A percentile compares a stretch with the other conserved stretches of the same genome.
Evolutionary conservation across 1,140 invertebrate species (phyloP).

Genomic region (Rhynchophorus ferrugineus): DNA sequence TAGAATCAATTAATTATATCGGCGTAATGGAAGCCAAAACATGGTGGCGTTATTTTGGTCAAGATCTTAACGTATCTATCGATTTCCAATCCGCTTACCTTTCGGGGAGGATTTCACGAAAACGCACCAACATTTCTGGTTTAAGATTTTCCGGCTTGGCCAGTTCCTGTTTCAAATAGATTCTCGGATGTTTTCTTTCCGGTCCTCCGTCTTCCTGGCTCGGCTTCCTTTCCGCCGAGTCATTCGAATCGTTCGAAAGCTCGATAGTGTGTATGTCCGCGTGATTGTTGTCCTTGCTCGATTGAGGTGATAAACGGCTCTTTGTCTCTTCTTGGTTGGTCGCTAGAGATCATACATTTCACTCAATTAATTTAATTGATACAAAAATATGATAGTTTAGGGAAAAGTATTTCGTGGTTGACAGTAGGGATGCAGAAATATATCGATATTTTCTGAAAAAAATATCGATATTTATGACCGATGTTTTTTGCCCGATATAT

Average conservation of each 20-base stretch:
- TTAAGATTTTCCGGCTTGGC: conserved; percentile 46
- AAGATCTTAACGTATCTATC: too few relatives aligned
- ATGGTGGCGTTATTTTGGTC: too few relatives aligned
- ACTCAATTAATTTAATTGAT: too few relatives aligned
- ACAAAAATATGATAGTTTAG: too few relatives aligned
- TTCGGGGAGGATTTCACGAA: conserved; percentile 36
- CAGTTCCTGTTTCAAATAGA: conserved; percentile 49
- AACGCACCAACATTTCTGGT: conserved; percentile 45
- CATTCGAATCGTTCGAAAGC: conserved; percentile 38
- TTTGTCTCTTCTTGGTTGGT: conserved; percentile 21
- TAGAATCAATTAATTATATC: too few relatives aligned
- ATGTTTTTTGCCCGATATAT: too few relatives aligned
- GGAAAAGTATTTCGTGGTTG: too few relatives aligned
- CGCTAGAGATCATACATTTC: too few relatives aligned
- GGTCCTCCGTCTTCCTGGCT: conserved; percentile 23
- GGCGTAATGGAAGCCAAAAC: too few relatives aligned
- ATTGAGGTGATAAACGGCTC: conserved; percentile 21
- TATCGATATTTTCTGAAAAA: too few relatives aligned
- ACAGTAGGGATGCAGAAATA: too few relatives aligned
- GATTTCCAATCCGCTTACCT: conserved; percentile 11
- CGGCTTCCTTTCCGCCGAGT: conserved; percentile 23
- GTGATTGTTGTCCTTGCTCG: conserved; percentile 17
- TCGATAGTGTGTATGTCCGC: conserved; percentile 36
- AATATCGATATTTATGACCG: too few relatives aligned
- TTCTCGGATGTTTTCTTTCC: conserved; percentile 33